Evolutionary conservation across 2,888 invertebrate species (phyloP), one percentile per base, ranked within the genome.

Genomic region (Drosophila limbata): DNA sequence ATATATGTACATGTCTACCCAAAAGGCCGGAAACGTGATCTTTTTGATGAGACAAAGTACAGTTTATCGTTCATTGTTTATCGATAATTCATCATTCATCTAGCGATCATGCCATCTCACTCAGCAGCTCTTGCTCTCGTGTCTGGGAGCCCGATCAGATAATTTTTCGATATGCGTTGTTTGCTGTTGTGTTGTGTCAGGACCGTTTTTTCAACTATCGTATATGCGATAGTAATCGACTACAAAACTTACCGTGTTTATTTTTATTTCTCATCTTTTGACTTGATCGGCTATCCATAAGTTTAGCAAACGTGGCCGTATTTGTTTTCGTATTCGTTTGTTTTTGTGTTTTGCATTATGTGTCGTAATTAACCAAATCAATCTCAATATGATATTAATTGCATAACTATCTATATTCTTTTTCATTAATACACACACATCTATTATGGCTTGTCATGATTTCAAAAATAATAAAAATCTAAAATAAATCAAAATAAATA

Each of bases 351-450:
- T 51, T 40, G 10, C 51, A 47, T 66, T 69, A 59, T 73, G 74
- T 82, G 80, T 79, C 68, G 70, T 73, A 62, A 69, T 47, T 47
- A 50, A 44, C 37, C 31, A 60, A 50, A 51, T 17, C 48, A 48
- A 71, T 47, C 47, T 65, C 57, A 69, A 68, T 63, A 57, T 64
- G 72, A 77, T 77, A 83, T 82, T 85, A 83, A 82, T 42, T 83
- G 69, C 73, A 71, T 73, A 66, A 68, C 65, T 78, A 74, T 86
- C 62, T 85, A 67, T 74, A 81, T 83, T 88, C 75, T 81, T 79
- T 55, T 81, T 76, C 78, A 78, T 81, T 80, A 66, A 60, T 42
- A 57, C 17, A 39, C 21, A 45, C 44, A 56, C 40, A 53, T 17
- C 15, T 37, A 56, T 72, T 76, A 75, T 82, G 76, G 71, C 77